Evolutionary conservation across 2,888 invertebrate species (phyloP), one percentile per base, ranked within the genome.

Genomic region (Pachliopta kotzebuea): DNA sequence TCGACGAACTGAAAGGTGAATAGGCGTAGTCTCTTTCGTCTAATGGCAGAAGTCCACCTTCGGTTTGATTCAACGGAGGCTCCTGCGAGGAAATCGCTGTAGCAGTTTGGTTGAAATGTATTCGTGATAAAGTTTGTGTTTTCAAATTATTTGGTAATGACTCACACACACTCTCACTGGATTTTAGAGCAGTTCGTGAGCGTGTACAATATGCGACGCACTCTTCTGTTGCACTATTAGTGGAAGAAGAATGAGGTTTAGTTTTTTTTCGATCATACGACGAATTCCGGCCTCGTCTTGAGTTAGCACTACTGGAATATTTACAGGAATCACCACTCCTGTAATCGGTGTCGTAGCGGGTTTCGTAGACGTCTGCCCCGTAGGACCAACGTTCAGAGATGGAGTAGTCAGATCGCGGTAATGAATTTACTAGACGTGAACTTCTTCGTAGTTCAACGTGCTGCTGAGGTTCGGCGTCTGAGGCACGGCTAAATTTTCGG

Each of bases 341-440:
- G 58, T 76, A 79, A 65, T 85, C 80, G 65, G 79, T 73, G 67
- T 88, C 88, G 78, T 85, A 89, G 74, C 90, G 90, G 52, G 90
- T 90, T 73, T 91, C 90, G 90, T 91, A 92, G 68, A 86, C 92
- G 91, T 85, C 92, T 70, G 85, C 89, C 73, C 88, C 93, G 90
- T 88, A 93, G 56, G 92, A 91, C 90, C 93, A 93, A 80, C 92
- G 93, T 83, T 93, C 93, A 74, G 92, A 88, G 72, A 92, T 92
- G 77, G 93, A 93, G 86, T 90, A 90, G 81, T 93, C 90, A 52
- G 90, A 91, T 69, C 90, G 80, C 53, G 90, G 90, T 57, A 87
- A 78, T 54, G 88, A 80, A 77, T 80, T 86, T 70, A 89, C 89
- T 84, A 93, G 92, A 83, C 93, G 87, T 70, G 89, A 86, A 78